Percentiles rank a stretch among this genome's conserved stretches.
These are phyloP conservation scores for Frieseomelitta varia DNA, from an alignment of 1,140 invertebrate genomes.

Conservation along the genomic window DNA sequence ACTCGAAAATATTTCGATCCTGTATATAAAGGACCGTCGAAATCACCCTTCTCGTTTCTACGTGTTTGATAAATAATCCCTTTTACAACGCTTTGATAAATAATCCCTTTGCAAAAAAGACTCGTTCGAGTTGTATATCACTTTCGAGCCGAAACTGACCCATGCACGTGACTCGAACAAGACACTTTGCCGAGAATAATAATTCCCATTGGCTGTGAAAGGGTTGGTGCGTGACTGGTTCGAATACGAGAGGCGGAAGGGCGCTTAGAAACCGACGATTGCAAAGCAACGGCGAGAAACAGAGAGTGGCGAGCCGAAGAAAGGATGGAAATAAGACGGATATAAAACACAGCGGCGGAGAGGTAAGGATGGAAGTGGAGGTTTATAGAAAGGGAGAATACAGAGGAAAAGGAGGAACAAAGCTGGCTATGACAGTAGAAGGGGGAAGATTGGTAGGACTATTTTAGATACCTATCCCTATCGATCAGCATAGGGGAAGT, in stretches of 20 bases:
- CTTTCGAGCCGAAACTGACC: too few species aligned
- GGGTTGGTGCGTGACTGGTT: background rate
- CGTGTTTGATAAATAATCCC: too few species aligned
- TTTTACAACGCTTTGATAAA: too few species aligned
- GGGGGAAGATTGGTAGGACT: background rate
- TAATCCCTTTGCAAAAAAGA: too few species aligned
- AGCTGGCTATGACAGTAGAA: too few species aligned
- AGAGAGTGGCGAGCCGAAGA: background rate
- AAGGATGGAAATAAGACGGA: background rate
- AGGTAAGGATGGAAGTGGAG: too few species aligned
- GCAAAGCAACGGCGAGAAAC: background rate
- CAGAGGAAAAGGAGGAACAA: background rate
- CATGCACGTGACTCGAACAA: background rate
- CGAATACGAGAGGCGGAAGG: background rate
- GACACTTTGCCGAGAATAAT: too few species aligned
- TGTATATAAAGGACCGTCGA: background rate
- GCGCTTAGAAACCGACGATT: background rate
- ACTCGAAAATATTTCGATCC: too few species aligned
- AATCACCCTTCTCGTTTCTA: too few species aligned
- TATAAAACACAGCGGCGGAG: background rate
- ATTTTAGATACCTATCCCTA: conserved; percentile 9
- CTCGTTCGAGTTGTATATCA: too few species aligned
- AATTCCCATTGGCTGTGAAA: too few species aligned
- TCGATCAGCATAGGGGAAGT: background rate
- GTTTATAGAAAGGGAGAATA: background rate